phyloP scores from a whole-genome alignment of 2,888 invertebrate species.

The Drosophila birchii region DNA sequence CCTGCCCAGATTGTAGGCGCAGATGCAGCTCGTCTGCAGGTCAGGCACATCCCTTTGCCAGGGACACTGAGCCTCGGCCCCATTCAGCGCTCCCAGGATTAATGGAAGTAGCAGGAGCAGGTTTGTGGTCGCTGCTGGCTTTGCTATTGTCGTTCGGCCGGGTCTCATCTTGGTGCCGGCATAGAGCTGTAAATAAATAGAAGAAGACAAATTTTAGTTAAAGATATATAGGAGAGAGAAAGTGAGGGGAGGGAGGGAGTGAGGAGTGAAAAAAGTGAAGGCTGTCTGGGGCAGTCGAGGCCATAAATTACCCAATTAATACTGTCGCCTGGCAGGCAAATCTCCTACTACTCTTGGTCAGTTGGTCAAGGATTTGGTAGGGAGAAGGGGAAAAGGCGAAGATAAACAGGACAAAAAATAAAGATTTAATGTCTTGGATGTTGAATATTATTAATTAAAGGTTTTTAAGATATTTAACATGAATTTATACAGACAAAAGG shows the following conservation, averaged over 20 bases:
- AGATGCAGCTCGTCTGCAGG: conserved; percentile 93
- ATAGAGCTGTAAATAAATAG: conserved; percentile 56
- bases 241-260: not conserved
- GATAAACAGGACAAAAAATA: not conserved
- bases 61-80: conserved; percentile 88
- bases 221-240: not conserved
- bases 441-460: not conserved
- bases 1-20: conserved; percentile 93
- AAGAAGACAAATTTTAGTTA: conserved; percentile 24
- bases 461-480: not conserved
- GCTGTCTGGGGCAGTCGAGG: conserved; percentile 45
- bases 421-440: no score
- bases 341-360: conserved; percentile 25
- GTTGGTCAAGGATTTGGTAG: conserved; percentile 24
- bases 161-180: conserved; percentile 74
- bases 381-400: not conserved
- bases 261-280: conserved; percentile 29
- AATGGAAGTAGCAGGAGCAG: conserved; percentile 52
- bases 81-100: conserved; percentile 34
- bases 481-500: not conserved
- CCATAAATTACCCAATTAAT: conserved; percentile 66
- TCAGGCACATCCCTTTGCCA: conserved; percentile 91
- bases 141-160: conserved; percentile 40
- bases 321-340: conserved; percentile 43
- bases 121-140: conserved; percentile 47